Evolutionary conservation across 2,888 invertebrate genomes (phyloP), one percentile per base, ranked within the genome.

Genomic region (Eupsilia transversa): DNA sequence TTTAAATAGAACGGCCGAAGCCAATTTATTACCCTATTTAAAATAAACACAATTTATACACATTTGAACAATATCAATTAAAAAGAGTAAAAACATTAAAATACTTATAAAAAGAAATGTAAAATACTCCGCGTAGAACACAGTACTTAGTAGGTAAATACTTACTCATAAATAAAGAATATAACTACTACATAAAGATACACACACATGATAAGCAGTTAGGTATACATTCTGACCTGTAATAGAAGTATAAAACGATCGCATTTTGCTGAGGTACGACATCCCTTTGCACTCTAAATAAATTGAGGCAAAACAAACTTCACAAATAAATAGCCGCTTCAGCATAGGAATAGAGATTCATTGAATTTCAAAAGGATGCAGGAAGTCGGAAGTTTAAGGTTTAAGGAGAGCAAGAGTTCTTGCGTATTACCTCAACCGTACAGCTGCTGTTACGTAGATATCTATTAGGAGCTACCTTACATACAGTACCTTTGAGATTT

Each of bases 361-460:
- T 66, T 74, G 49, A 66, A 66, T 52, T 74, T 49, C 27, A 33
- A 41, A 74, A 65, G 57, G 41, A 49, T 64, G 41, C 35, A 27
- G 54, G 73, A 68, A 68, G 27, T 30, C 5, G 10, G 6, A 72
- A 27, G 35, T 63, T 73, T 30, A 30, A 30, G 43, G 54, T 56
- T 46, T 72, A 35, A n/a, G n/a, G 35, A 46, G 35, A 67, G 14
- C 20, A 67, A 52, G 49, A 52, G 52, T 43, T 64, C 49, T 74
- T 4, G 33, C 41, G 12, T 60, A 0, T 3, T n/a, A 56, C 30
- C 20, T 14, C 6, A 52, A 30, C 33, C 20, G 14, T 71, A 3
- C 23, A 33, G 12, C 20, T 41, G 14, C 14, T 43, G 43, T 56
- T 17, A 30, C 27, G 54, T 20, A 6, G 49, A 23, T 49, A 23